phyloP scores from a whole-genome alignment of 2,888 invertebrate genomes.

The Therioaphis trifolii region DNA sequence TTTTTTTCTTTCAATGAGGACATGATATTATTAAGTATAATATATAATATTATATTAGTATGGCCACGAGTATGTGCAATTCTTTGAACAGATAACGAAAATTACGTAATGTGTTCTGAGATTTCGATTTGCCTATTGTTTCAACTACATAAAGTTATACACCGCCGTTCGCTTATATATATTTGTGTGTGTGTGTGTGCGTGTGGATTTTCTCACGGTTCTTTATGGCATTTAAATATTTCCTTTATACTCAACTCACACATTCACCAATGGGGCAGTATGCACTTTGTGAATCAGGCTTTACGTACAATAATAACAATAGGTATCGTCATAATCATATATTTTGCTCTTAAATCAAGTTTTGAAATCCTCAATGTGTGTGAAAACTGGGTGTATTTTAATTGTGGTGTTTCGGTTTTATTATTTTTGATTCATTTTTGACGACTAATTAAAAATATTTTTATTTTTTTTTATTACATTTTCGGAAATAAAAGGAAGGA shows the following conservation, averaged over 20 bases:
- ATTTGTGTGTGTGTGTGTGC: background rate
- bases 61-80: background rate
- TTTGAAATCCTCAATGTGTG: background rate
- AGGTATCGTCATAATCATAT: background rate
- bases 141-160: background rate
- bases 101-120: conserved; percentile 25
- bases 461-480: too few species aligned
- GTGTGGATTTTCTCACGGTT: conserved; percentile 41
- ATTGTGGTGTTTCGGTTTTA: too few species aligned
- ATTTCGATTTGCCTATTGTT: conserved; percentile 27
- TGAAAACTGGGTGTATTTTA: background rate
- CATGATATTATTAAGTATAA: too few species aligned
- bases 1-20: too few species aligned
- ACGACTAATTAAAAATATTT: too few species aligned
- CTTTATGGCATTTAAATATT: background rate
- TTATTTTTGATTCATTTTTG: too few species aligned
- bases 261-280: background rate
- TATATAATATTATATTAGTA: too few species aligned
- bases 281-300: background rate
- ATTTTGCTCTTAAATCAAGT: background rate
- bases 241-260: background rate
- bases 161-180: too few species aligned
- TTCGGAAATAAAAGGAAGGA: too few species aligned
- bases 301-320: background rate
- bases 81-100: conserved; percentile 48